A percentile compares a stretch with the other conserved stretches of the same genome.
Conservation (phyloP, 2,797 vertebrate genomes). For the Australoheros facetus region DNA sequence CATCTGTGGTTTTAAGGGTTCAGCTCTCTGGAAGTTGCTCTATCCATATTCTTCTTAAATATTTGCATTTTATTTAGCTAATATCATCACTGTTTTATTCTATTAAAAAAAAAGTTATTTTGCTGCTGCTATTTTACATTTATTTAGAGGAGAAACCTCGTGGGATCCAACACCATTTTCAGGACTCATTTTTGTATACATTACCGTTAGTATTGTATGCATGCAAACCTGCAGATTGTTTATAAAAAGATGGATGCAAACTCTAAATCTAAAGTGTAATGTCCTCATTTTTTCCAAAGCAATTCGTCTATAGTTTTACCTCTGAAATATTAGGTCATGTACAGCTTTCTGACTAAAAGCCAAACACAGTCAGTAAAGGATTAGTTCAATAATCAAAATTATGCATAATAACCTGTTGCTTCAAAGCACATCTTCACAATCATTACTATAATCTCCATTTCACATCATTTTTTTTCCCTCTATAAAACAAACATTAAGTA, state of each 20-base stretch:
- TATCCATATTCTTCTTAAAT: background rate
- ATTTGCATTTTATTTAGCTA: background rate
- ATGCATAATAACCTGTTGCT: background rate
- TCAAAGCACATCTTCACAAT: background rate
- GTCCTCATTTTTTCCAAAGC: background rate
- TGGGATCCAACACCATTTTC: background rate
- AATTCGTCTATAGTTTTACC: background rate
- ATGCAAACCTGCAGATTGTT: no score
- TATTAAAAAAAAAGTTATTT: background rate
- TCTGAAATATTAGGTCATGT: no score
- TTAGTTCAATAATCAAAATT: background rate
- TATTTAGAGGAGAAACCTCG: background rate
- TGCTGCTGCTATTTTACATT: background rate
- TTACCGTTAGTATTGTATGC: no score
- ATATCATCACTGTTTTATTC: background rate
- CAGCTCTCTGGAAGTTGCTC: background rate
- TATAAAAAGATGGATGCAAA: no score
- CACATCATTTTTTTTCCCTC: background rate
- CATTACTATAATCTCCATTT: background rate
- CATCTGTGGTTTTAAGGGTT: background rate
- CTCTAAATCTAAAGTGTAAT: no score
- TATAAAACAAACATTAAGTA: background rate
- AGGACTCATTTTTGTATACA: background rate
- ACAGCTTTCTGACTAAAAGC: background rate
- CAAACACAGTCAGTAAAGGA: background rate